These are phyloP conservation scores for Prunella strophiata DNA, from an alignment of 2,797 vertebrate genomes.

Conservation along the genomic window DNA sequence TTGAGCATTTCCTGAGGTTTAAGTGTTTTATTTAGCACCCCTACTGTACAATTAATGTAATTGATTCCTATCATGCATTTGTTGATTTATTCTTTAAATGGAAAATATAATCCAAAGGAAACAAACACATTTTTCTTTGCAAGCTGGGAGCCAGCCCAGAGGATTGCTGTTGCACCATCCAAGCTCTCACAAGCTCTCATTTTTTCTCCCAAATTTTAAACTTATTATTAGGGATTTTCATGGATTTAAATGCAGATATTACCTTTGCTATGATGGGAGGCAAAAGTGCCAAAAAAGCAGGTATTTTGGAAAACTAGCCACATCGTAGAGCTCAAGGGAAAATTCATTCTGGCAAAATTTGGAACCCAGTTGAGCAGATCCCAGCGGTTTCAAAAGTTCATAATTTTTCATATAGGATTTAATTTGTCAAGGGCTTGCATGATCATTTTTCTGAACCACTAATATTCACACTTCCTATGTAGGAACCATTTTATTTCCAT, in stretches of 20 bases:
- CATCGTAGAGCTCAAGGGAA: neutral
- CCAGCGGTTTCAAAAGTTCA: neutral
- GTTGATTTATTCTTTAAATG: slow-evolving; percentile 9
- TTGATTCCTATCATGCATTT: neutral
- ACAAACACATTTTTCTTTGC: neutral
- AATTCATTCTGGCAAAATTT: neutral
- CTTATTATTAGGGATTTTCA: neutral
- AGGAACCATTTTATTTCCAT: neutral
- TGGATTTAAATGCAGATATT: neutral
- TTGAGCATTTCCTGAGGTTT: slow-evolving; percentile 22
- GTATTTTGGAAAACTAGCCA: neutral
- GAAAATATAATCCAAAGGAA: neutral
- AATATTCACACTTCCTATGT: neutral
- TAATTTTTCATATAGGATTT: neutral
- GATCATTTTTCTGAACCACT: neutral
- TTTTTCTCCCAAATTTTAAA: neutral
- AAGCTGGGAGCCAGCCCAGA: neutral
- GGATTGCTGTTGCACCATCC: neutral
- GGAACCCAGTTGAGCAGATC: neutral
- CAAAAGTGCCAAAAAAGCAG: neutral
- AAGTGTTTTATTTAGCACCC: slow-evolving; percentile 36
- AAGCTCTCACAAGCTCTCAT: neutral
- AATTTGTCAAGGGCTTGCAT: neutral
- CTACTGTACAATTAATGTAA: slow-evolving; percentile 12
- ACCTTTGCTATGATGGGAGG: neutral